These are phyloP conservation scores for Zygogramma bicolorata DNA, from an alignment of 2,888 invertebrate genomes.

Conservation along the genomic window DNA sequence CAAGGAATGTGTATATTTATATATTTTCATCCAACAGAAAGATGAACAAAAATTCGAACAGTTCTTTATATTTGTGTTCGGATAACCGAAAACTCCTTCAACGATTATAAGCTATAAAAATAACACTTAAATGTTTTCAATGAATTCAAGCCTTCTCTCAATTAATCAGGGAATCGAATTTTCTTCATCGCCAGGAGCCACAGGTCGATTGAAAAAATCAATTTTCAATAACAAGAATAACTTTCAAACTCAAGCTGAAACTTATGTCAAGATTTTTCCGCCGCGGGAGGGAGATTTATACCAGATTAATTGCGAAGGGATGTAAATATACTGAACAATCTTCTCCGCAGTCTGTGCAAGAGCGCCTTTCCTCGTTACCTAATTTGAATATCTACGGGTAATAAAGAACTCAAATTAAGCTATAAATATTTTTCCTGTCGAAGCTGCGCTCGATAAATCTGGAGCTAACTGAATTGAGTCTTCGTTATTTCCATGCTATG, in stretches of 20 bases:
- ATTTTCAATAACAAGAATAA: too few relatives aligned
- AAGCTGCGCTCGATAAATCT: constrained; percentile 64
- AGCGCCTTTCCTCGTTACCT: constrained; percentile 41
- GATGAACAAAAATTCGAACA: too few relatives aligned
- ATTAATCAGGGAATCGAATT: too few relatives aligned
- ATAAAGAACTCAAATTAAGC: constrained; percentile 64
- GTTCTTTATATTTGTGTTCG: too few relatives aligned
- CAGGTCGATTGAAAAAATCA: too few relatives aligned
- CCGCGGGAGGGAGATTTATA: not conserved
- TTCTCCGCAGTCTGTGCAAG: not conserved
- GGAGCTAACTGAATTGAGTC: constrained; percentile 57
- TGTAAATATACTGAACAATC: constrained; percentile 26
- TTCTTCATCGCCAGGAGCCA: too few relatives aligned
- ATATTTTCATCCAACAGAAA: too few relatives aligned
- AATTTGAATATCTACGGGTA: constrained; percentile 60
- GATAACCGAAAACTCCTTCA: too few relatives aligned
- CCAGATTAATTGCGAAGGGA: not conserved
- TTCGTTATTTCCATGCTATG: constrained; percentile 38
- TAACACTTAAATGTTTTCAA: too few relatives aligned
- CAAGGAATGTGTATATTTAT: too few relatives aligned
- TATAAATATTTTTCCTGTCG: constrained; percentile 65
- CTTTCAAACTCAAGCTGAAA: not conserved
- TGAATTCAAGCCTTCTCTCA: too few relatives aligned
- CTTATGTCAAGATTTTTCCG: not conserved
- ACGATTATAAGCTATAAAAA: too few relatives aligned